These are phyloP conservation scores for Cryptus armator DNA, from an alignment of 2,888 invertebrate genomes.

Conservation along the genomic window DNA sequence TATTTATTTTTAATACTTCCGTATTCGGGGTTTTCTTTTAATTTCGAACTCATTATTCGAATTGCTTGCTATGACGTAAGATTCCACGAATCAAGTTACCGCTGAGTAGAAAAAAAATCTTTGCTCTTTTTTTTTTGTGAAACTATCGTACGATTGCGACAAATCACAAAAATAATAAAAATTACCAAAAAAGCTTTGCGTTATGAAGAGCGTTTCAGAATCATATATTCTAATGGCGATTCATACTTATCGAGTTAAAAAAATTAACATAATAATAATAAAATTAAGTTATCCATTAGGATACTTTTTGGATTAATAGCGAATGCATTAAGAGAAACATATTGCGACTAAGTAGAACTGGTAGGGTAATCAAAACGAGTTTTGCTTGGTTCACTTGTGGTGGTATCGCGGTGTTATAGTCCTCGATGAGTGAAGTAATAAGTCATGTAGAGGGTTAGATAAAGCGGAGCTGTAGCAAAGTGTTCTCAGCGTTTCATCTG, in stretches of 20 bases:
- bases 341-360: not conserved
- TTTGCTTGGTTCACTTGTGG: slow-evolving; percentile 6
- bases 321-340: not conserved
- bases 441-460: not conserved
- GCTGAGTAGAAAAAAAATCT: no score
- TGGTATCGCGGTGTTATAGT: not conserved
- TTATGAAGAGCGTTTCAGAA: not conserved
- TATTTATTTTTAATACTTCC: no score
- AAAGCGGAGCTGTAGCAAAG: not conserved
- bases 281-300: not conserved
- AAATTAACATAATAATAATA: not conserved
- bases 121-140: no score
- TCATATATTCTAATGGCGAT: not conserved
- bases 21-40: no score
- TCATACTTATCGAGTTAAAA: not conserved
- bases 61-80: no score
- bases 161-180: not conserved
- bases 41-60: no score
- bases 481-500: not conserved
- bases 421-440: not conserved
- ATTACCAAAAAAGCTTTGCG: not conserved
- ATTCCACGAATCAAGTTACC: no score
- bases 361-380: not conserved
- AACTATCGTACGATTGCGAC: no score
- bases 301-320: not conserved